Percentiles rank a stretch among this genome's conserved stretches.
Conservation (phyloP, 2,113 vertebrate species). For the Junco hyemalis region DNA sequence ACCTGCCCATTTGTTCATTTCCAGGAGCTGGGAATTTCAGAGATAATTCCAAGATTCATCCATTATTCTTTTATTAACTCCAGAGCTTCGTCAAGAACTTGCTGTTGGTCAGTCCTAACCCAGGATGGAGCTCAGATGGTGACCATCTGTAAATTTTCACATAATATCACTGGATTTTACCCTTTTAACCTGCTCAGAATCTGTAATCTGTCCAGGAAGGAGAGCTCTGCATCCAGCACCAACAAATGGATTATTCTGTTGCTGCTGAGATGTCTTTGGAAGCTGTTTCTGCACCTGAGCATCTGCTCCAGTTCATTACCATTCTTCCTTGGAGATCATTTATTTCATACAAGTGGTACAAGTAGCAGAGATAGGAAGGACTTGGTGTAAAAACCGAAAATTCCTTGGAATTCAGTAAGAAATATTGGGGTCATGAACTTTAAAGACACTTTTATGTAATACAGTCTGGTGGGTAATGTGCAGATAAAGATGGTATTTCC, state of each 20-base stretch:
- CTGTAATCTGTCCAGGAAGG: not conserved
- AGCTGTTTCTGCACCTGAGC: not conserved
- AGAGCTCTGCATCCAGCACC: not conserved
- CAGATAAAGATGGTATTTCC: not conserved
- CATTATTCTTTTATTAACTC: not conserved
- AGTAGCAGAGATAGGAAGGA: not conserved
- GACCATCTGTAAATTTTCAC: not conserved
- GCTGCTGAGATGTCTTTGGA: not conserved
- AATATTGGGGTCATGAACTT: not conserved
- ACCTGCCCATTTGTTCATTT: not conserved
- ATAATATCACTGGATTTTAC: not conserved
- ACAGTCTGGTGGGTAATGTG: not conserved
- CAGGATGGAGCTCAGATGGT: not conserved
- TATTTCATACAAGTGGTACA: not conserved
- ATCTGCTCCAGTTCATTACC: not conserved
- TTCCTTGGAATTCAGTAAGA: not conserved
- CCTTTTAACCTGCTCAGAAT: not conserved
- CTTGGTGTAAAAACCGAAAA: not conserved
- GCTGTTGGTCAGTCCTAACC: not conserved
- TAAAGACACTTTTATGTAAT: not conserved
- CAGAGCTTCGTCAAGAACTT: not conserved
- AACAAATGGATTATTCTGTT: not conserved
- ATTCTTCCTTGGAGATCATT: not conserved
- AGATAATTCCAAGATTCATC: not conserved
- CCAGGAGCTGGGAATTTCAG: not conserved